A percentile compares a stretch with the other conserved stretches of the same genome.
Conservation (phyloP, 2,888 invertebrate species). For the Galerucella nymphaeae region DNA sequence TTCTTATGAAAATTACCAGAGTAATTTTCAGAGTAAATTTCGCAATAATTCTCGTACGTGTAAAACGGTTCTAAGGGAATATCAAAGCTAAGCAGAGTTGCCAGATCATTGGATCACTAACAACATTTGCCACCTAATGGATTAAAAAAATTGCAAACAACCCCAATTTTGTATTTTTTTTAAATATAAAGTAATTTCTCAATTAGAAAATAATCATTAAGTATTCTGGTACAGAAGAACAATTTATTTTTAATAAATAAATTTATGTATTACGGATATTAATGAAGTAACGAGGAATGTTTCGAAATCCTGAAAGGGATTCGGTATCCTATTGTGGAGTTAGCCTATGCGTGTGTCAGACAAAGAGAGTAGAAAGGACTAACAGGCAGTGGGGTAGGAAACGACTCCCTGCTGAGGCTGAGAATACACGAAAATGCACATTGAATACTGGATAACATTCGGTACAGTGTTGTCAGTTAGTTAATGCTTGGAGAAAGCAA, state of each 20-base stretch:
- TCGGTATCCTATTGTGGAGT: background rate
- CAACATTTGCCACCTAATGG: background rate
- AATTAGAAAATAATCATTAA: too few relatives aligned
- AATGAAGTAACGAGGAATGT: background rate
- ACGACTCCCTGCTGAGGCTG: slow-evolving; percentile 34
- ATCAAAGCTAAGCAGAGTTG: slow-evolving; percentile 4
- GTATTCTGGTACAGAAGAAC: too few relatives aligned
- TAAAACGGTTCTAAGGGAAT: slow-evolving; percentile 18
- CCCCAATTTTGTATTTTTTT: too few relatives aligned
- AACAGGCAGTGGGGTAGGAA: background rate
- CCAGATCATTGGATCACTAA: background rate
- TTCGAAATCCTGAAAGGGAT: slow-evolving; percentile 17
- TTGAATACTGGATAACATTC: slow-evolving; percentile 6
- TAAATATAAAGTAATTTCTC: too few relatives aligned
- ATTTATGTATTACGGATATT: too few relatives aligned
- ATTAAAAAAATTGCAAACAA: too few relatives aligned
- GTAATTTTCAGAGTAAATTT: too few relatives aligned
- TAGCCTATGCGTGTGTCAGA: background rate
- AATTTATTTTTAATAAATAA: too few relatives aligned
- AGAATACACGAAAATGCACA: slow-evolving; percentile 20
- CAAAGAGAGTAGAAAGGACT: background rate
- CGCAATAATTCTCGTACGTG: too few relatives aligned
- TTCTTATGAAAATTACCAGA: too few relatives aligned
- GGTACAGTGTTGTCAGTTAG: background rate
- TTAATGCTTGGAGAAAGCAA: background rate